phyloP scores from a whole-genome alignment of 1,140 invertebrate genomes.

The Lineus longissimus region DNA sequence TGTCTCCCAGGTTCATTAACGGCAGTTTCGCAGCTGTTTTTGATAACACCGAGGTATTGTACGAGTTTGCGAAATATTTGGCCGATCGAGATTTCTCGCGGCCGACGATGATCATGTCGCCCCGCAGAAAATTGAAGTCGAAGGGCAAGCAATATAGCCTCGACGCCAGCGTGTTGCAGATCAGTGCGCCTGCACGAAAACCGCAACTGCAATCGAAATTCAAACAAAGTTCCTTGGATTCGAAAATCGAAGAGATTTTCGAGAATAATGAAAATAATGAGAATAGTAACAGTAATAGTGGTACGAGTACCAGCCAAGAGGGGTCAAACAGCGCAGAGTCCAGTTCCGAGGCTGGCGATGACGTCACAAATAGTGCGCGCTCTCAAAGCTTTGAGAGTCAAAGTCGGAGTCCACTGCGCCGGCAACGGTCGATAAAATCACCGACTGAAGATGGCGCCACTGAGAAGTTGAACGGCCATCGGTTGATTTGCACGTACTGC shows the following conservation, averaged over 20 bases:
- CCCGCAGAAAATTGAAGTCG: conserved; percentile 36
- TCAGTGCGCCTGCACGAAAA: conserved; percentile 10
- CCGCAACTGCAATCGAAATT: conserved; percentile 17
- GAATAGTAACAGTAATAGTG: not conserved
- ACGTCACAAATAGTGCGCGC: not conserved
- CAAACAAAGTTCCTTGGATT: conserved; percentile 47
- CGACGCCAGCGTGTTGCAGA: conserved; percentile 28
- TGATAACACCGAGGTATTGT: conserved; percentile 78
- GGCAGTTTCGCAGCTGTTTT: conserved; percentile 94
- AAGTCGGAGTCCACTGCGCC: too few relatives aligned
- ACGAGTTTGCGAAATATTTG: conserved; percentile 70
- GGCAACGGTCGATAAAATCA: too few relatives aligned
- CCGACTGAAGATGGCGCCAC: not conserved
- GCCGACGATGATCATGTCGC: conserved; percentile 39
- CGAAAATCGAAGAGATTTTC: conserved; percentile 51
- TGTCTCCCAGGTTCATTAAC: conserved; percentile 96
- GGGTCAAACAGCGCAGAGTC: not conserved
- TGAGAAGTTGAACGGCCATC: not conserved
- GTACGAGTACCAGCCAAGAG: not conserved
- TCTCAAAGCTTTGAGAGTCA: too few relatives aligned
- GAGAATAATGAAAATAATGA: conserved; percentile 23
- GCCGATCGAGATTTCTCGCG: conserved; percentile 33
- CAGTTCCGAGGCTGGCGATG: not conserved
- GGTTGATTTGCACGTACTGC: conserved; percentile 13
- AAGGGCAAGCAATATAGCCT: conserved; percentile 44